Evolutionary conservation across 2,797 vertebrate species (phyloP).

Genomic region (Protosalanx chinensis): DNA sequence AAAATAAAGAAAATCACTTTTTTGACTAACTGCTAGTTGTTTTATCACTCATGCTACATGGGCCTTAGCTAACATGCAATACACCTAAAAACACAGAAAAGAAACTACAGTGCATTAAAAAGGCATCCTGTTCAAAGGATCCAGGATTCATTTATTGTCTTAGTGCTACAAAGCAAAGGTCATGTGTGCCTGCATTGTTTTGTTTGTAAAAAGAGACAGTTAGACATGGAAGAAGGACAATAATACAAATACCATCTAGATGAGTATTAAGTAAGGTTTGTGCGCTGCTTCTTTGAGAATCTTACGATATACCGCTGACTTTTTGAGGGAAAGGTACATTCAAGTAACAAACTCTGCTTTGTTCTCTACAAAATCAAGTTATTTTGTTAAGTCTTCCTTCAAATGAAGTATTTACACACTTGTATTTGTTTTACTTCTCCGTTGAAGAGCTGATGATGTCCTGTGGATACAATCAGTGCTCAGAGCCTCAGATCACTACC

Average conservation of each 20-base stretch:
- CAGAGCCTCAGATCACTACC: constrained; percentile 34
- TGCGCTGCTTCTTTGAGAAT: constrained; percentile 28
- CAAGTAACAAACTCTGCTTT: constrained; percentile 47
- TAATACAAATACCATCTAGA: constrained; percentile 16
- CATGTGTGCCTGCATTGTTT: constrained; percentile 12
- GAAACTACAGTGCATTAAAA: constrained; percentile 61
- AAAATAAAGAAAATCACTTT: constrained; percentile 16
- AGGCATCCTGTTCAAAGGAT: constrained; percentile 62
- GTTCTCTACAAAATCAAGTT: constrained; percentile 34
- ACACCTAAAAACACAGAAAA: constrained; percentile 35
- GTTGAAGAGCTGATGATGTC: constrained; percentile 44
- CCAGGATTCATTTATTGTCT: constrained; percentile 48
- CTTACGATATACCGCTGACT: constrained; percentile 42
- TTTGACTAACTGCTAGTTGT: constrained; percentile 39
- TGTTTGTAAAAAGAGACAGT: constrained; percentile 37
- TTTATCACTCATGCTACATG: constrained; percentile 43
- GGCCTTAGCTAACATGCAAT: constrained; percentile 62
- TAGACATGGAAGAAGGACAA: constrained; percentile 40
- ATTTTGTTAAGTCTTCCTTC: constrained; percentile 24
- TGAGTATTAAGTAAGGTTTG: constrained; percentile 32
- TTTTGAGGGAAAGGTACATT: constrained; percentile 58
- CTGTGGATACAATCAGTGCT: constrained; percentile 57
- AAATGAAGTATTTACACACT: constrained; percentile 41
- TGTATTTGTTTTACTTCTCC: constrained; percentile 47
- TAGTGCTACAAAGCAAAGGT: constrained; percentile 41